Conservation (phyloP, 2,797 vertebrate species). For the Cyclura pinguis region DNA sequence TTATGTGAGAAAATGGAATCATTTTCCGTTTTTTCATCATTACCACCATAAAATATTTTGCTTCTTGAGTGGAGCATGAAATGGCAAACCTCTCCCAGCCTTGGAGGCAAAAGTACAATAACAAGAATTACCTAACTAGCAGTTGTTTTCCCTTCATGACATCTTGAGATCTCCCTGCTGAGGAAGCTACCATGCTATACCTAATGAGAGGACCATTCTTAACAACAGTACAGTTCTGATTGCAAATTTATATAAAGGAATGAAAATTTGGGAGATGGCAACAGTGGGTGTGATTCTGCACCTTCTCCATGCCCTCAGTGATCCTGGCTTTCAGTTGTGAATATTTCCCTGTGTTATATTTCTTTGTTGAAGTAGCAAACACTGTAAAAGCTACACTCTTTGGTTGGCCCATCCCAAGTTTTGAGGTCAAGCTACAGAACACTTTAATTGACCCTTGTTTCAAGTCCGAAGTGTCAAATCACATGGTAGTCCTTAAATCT, state of each 20-base stretch:
- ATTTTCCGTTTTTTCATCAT: not conserved
- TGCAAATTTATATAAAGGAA: not conserved
- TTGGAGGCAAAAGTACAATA: not conserved
- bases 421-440: not conserved
- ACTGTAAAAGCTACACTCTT: not conserved
- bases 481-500: slow-evolving; percentile 18
- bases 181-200: not conserved
- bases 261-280: not conserved
- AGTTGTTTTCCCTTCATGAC: not conserved
- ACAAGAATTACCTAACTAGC: not conserved
- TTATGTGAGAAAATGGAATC: not conserved
- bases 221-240: not conserved
- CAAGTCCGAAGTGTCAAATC: not conserved
- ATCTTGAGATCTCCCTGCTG: not conserved
- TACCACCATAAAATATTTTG: not conserved
- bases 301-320: not conserved
- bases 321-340: not conserved
- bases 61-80: not conserved
- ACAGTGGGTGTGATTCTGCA: not conserved
- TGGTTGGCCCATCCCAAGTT: not conserved
- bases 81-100: not conserved
- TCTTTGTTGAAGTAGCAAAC: not conserved
- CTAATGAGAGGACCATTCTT: not conserved
- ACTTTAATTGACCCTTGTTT: slow-evolving; percentile 22
- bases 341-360: not conserved